phyloP scores from a whole-genome alignment of 2,888 invertebrate species.

The Nemapogon koenigi region DNA sequence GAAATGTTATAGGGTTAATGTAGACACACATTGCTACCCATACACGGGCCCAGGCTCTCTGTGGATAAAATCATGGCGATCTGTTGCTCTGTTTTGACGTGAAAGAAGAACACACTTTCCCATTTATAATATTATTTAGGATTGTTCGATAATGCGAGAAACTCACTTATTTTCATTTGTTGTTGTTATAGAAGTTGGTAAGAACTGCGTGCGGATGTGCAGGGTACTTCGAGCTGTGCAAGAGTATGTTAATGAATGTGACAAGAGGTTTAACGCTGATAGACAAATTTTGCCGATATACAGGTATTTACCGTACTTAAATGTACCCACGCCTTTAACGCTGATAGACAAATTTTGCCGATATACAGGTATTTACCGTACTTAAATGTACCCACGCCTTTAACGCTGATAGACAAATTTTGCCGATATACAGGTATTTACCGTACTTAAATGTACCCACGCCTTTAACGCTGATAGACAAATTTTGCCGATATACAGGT shows the following conservation, averaged over 20 bases:
- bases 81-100: too few species aligned
- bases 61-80: too few species aligned
- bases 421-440: constrained; percentile 79
- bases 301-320: constrained; percentile 72
- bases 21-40: too few species aligned
- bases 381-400: constrained; percentile 92
- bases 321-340: constrained; percentile 88
- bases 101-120: too few species aligned
- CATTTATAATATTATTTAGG: too few species aligned
- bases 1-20: too few species aligned
- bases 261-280: constrained; percentile 86
- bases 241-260: constrained; percentile 95
- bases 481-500: constrained; percentile 85
- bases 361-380: constrained; percentile 73
- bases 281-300: constrained; percentile 88
- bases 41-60: too few species aligned
- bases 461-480: constrained; percentile 87
- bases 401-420: constrained; percentile 84
- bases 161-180: neutral
- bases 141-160: too few species aligned
- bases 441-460: constrained; percentile 93
- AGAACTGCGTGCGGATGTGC: constrained; percentile 75
- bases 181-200: constrained; percentile 35
- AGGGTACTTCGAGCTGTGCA: constrained; percentile 92
- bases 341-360: constrained; percentile 88